These are phyloP conservation scores for Apogon hyalosoma DNA, from an alignment of 2,797 vertebrate species.

Conservation along the genomic window DNA sequence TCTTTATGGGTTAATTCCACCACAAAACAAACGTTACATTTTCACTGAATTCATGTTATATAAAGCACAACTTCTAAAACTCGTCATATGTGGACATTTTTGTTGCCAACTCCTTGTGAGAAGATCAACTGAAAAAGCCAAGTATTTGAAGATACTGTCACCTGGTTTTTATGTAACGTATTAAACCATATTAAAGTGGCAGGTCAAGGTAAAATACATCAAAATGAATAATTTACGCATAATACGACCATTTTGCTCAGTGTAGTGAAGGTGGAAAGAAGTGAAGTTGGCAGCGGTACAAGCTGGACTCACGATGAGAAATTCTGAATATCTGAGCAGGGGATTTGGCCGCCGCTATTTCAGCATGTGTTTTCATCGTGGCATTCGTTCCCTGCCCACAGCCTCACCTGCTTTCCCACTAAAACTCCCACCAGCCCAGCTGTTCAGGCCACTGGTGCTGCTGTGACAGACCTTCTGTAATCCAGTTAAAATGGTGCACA, in stretches of 20 bases:
- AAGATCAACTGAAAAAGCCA: too few relatives aligned
- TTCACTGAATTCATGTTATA: too few relatives aligned
- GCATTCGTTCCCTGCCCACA: background rate
- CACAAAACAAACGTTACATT: too few relatives aligned
- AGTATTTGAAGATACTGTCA: too few relatives aligned
- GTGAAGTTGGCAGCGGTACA: background rate
- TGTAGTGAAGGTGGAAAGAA: background rate
- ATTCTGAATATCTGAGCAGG: background rate
- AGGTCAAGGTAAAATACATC: background rate
- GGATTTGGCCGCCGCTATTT: background rate
- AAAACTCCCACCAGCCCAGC: conserved; percentile 19
- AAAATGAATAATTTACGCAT: conserved; percentile 10
- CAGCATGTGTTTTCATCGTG: background rate
- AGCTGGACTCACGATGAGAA: background rate
- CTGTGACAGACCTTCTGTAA: background rate
- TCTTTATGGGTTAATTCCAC: too few relatives aligned
- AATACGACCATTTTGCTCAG: background rate
- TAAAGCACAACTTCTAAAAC: too few relatives aligned
- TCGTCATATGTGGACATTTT: too few relatives aligned
- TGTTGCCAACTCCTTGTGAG: too few relatives aligned
- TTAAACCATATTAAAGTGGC: too few relatives aligned
- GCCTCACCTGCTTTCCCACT: conserved; percentile 5
- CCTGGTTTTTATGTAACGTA: too few relatives aligned
- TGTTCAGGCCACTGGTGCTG: conserved; percentile 11
- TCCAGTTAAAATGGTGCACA: background rate